Evolutionary conservation across 2,888 invertebrate genomes (phyloP).

Genomic region (Euplexia lucipara): DNA sequence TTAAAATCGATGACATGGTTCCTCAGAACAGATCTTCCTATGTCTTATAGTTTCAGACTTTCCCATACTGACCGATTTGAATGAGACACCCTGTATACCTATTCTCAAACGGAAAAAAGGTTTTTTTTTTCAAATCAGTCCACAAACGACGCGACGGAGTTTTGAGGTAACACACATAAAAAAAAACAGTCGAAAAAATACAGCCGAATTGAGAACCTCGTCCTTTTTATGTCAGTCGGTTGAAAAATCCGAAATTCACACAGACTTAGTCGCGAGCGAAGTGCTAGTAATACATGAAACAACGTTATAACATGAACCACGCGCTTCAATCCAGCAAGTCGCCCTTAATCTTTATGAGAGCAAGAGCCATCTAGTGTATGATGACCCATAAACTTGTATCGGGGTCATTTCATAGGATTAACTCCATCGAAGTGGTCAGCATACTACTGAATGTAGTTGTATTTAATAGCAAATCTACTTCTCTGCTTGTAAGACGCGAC

Average conservation of each 20-base stretch:
- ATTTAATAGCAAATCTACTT: constrained; percentile 7
- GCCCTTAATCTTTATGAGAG: constrained; percentile 38
- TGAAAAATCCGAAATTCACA: constrained; percentile 1
- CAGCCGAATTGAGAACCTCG: no score
- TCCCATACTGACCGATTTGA: no score
- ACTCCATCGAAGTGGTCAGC: constrained; percentile 25
- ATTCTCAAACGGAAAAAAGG: no score
- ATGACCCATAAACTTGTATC: constrained; percentile 44
- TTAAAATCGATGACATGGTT: no score
- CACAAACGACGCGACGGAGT: no score
- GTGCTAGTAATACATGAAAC: background rate
- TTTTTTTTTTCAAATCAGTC: no score
- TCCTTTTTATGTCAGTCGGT: background rate
- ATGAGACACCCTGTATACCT: no score
- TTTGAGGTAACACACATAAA: no score
- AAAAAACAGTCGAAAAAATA: no score
- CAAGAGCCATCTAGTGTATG: constrained; percentile 19
- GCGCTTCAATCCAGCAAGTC: constrained; percentile 22
- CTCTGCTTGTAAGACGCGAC: constrained; percentile 14
- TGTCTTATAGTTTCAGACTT: no score
- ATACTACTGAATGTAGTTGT: constrained; percentile 20
- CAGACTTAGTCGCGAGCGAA: no score
- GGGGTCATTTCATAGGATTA: constrained; percentile 40
- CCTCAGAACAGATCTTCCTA: no score
- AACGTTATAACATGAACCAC: constrained; percentile 17